Base-by-base conservation (phyloP, 2,888 invertebrate genomes). In the Adelognathus sp. region DNA sequence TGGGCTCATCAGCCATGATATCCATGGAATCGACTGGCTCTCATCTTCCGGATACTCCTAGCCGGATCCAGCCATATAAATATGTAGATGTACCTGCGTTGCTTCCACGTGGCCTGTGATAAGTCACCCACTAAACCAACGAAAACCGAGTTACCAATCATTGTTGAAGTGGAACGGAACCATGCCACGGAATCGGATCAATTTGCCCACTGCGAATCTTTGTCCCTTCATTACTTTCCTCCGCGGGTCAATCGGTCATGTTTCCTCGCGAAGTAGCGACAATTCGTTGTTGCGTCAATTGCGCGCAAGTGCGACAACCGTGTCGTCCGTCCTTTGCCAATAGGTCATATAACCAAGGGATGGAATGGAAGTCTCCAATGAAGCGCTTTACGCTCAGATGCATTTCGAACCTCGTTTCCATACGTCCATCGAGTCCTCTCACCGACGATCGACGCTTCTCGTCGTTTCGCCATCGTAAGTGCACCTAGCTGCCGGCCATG, bases 81-180 rank as follows among this genome's bases (percentile, higher is more conserved):
- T 64, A 73, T 46, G 44, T 73, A 31, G 52, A 66, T 44, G 63
- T 52, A 16, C 16, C 41, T 14, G 4, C 44, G 14, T 58, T 44
- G 41, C 18, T 69, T 44, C 27, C 16, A 31, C 16, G 14, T 39
- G 11, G 16, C 11, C n/a, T 5, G 3, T 2, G 27, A 3, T 5
- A 29, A 29, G 63, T 44, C 29, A 33, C 27, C 14, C 5, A 44
- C n/a, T 3, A 21, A 21, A 50, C 21, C n/a, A 3, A 4, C n/a
- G 11, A 11, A 4, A 50, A 21, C 50, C 24, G 4, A 3, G 21
- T 24, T 11, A 46, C 46, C 1, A 1, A 46, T 11, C 36, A 4
- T 46, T 18, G 18, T 16, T 21, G 46, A 18, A 9, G 9, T 50
- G 50, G 21, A 50, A 24, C 5, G 1, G 24, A 50, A 50, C 5